Evolutionary conservation across 64 coral and sea anemone species (phyloP), one percentile per base, ranked within the genome.

Genomic region (Anthopleura sola): DNA sequence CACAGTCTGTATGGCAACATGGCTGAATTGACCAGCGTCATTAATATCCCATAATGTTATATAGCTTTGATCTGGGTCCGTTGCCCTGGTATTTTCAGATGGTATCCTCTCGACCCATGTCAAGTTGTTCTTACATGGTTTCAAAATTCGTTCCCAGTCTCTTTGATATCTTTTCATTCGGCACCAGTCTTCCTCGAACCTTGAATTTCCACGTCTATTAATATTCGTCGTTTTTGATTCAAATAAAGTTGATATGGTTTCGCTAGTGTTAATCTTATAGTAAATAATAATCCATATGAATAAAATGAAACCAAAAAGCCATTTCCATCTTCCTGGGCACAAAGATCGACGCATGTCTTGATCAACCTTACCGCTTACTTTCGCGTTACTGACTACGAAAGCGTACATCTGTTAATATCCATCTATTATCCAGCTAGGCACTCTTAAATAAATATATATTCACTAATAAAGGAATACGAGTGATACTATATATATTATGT

Each of bases 41-140:
- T 82, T 86, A 16, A 91, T 36, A 44, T 86, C 57, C 89, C 88
- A 90, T 58, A 90, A 14, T 83, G 82, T 71, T 56, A 90, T 90
- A 85, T 85, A 90, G 28, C 88, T 90, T 47, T 33, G 75, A 18
- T 90, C 82, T 38, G 82, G 88, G 75, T 90, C 88, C 3, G 82
- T 90, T 54, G 29, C 26, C 60, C 46, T 20, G n/a, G 36, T 7
- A 44, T 90, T 62, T 23, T 85, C 6, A 16, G 80, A 75, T 23
- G 88, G 88, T 60, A 78, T 29, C 4, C 71, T 85, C 32, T 85
- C 88, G n/a, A 46, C 58, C 88, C 88, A 90, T 2, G 34, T 55
- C 26, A 50, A 49, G 36, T 76, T 90, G 14, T 34, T 37, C 2
- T 37, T 37, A 78, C 88, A 90, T 3, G 82, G 29, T 39, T 28